Evolutionary conservation across 2,797 vertebrate species (phyloP).

Genomic region (Leptodactylus fallax): DNA sequence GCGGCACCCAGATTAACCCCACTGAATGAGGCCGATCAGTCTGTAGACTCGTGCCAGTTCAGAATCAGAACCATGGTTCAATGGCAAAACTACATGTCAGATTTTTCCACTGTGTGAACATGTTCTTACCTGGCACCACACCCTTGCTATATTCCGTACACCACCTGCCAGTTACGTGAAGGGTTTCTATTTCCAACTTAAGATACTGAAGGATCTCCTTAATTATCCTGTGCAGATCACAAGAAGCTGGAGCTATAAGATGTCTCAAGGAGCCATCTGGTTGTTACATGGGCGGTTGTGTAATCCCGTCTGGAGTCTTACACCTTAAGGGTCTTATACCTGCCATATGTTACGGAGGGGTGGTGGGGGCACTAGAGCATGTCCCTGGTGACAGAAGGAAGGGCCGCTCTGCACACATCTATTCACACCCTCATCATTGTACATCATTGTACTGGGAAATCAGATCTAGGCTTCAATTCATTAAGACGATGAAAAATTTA

Average conservation of each 20-base stretch:
- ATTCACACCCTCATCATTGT: constrained; percentile 21
- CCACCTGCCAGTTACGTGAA: not conserved
- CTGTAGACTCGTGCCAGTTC: too few species aligned
- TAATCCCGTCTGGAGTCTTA: constrained; percentile 1
- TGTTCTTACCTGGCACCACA: too few species aligned
- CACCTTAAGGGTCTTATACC: constrained; percentile 20
- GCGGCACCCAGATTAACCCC: too few species aligned
- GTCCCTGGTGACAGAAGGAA: constrained; percentile 33
- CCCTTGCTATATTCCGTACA: not conserved
- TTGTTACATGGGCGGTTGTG: not conserved
- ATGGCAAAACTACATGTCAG: too few species aligned
- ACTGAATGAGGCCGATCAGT: too few species aligned
- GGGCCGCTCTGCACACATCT: constrained; percentile 10
- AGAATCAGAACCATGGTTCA: too few species aligned
- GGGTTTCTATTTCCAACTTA: not conserved
- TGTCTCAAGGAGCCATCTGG: constrained; percentile 25
- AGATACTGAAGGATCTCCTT: not conserved
- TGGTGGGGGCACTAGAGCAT: constrained; percentile 27
- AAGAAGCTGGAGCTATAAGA: not conserved
- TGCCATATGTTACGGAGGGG: constrained; percentile 50
- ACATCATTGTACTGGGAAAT: not conserved
- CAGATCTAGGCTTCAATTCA: not conserved
- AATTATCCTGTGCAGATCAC: not conserved
- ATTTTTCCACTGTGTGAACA: too few species aligned
- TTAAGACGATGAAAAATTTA: not conserved